Evolutionary conservation across 2,113 vertebrate genomes (phyloP).

Genomic region (Mixornis gularis): DNA sequence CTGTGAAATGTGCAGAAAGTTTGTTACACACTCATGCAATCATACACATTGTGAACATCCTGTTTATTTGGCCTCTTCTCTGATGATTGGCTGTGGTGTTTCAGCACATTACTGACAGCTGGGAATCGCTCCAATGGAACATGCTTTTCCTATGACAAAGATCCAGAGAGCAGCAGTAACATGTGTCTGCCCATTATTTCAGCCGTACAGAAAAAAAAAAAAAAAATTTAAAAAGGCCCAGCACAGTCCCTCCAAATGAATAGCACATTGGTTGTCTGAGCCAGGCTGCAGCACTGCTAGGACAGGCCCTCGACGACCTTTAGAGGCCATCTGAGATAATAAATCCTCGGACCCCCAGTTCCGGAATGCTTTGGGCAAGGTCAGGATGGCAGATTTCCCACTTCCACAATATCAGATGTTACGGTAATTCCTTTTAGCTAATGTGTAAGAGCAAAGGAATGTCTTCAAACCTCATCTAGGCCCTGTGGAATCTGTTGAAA

Average conservation of each 20-base stretch:
- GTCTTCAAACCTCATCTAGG: conserved; percentile 87
- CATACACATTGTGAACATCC: conserved; percentile 82
- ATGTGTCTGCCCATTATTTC: conserved; percentile 78
- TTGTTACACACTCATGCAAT: conserved; percentile 80
- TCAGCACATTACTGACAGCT: conserved; percentile 87
- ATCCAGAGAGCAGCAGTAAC: conserved; percentile 80
- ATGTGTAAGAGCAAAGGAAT: conserved; percentile 96
- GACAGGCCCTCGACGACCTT: conserved; percentile 71
- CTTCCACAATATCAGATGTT: conserved; percentile 98
- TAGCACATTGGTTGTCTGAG: conserved; percentile 72
- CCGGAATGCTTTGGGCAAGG: conserved; percentile 91
- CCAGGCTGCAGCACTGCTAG: conserved; percentile 12
- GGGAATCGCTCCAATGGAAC: conserved; percentile 86
- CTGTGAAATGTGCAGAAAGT: conserved; percentile 74
- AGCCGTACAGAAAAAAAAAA: neutral
- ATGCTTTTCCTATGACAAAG: conserved; percentile 94
- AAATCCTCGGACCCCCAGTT: conserved; percentile 85
- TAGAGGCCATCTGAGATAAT: conserved; percentile 84
- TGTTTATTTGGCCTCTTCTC: conserved; percentile 83
- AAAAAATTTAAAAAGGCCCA: neutral
- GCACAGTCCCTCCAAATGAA: conserved; percentile 75
- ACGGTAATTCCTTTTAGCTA: conserved; percentile 91
- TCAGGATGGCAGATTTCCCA: conserved; percentile 89
- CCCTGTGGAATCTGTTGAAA: conserved; percentile 96
- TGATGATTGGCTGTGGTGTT: conserved; percentile 78